Evolutionary conservation across 92 coral and sea anemone species (phyloP).

Genomic region (Heliopora coerulea): DNA sequence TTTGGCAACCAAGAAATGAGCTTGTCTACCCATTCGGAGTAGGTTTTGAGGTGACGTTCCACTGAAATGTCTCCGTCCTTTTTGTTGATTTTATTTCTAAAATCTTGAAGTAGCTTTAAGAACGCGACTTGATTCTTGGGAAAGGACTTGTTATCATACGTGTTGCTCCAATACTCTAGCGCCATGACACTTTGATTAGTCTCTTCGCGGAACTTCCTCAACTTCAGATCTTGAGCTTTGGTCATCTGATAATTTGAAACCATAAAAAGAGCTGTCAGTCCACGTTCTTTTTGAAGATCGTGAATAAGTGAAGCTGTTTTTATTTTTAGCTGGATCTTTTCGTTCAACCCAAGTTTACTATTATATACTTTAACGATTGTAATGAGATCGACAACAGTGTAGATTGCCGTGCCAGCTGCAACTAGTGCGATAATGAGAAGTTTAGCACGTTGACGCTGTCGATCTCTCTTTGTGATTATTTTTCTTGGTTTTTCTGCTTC

Average conservation of each 20-base stretch:
- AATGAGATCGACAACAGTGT: neutral
- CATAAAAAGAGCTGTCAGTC: constrained; percentile 1
- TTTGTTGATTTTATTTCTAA: constrained; percentile 42
- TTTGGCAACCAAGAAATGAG: neutral
- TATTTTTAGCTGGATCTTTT: constrained; percentile 5
- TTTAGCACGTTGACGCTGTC: neutral
- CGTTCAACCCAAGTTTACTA: neutral
- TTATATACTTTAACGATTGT: neutral
- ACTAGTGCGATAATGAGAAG: neutral
- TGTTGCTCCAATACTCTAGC: neutral
- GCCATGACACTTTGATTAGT: constrained; percentile 12
- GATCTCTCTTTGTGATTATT: neutral
- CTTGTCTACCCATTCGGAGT: neutral
- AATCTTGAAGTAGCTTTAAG: constrained; percentile 42
- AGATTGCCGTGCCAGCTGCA: neutral
- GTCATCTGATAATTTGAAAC: neutral
- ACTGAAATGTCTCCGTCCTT: neutral
- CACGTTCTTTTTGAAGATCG: constrained; percentile 25
- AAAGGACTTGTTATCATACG: constrained; percentile 48
- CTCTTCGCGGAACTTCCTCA: neutral
- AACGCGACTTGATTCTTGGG: neutral
- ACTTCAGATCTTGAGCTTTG: neutral
- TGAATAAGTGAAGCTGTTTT: constrained; percentile 28
- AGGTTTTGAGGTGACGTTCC: neutral
- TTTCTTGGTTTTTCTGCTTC: neutral